A percentile compares a stretch with the other conserved stretches of the same genome.
Conservation (phyloP, 2,797 vertebrate species). For the Erithacus rubecula region DNA sequence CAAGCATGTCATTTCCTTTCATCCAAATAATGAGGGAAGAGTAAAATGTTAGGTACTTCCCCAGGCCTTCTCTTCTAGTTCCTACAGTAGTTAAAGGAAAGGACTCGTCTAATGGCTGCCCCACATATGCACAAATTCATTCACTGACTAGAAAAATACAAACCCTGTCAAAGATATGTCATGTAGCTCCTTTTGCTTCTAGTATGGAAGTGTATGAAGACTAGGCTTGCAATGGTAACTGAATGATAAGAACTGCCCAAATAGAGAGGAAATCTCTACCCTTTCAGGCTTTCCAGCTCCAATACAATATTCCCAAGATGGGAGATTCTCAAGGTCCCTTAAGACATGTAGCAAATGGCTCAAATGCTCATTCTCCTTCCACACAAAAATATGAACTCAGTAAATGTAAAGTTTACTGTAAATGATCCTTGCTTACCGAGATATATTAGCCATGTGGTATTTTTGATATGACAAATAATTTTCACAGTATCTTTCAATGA, state of each 20-base stretch:
- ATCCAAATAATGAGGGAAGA: background rate
- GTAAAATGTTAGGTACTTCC: slow-evolving; percentile 15
- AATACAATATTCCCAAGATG: background rate
- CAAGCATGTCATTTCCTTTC: slow-evolving; percentile 19
- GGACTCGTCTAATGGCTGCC: background rate
- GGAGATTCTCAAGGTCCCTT: background rate
- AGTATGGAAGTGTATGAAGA: background rate
- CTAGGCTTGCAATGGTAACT: background rate
- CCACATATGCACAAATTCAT: background rate
- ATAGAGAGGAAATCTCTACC: background rate
- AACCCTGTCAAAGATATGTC: background rate
- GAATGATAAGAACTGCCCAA: background rate
- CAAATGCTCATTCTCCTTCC: background rate
- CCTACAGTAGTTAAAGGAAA: background rate
- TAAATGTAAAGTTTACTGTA: background rate
- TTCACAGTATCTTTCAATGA: background rate
- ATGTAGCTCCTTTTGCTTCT: background rate
- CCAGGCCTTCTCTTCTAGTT: background rate
- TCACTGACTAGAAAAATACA: background rate
- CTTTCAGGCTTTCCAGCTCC: background rate
- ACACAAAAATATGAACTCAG: background rate
- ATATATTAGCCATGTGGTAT: background rate
- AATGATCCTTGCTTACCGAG: background rate
- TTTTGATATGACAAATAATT: background rate
- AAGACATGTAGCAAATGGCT: background rate